These are phyloP conservation scores for Cherax quadricarinatus DNA, from an alignment of 1,140 invertebrate species.

Conservation along the genomic window DNA sequence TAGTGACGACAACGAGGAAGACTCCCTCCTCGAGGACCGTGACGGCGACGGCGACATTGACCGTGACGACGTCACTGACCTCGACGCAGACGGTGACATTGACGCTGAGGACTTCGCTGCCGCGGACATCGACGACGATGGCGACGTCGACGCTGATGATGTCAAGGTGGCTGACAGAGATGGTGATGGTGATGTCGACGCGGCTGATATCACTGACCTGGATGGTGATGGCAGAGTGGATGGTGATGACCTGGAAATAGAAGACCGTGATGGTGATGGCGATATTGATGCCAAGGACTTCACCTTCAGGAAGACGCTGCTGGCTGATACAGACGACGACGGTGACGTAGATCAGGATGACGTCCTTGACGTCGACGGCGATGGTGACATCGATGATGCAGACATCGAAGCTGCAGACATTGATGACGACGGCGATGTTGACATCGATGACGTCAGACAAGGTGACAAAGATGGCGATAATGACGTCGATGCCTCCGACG, in stretches of 20 bases:
- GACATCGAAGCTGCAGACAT: conserved; percentile 65
- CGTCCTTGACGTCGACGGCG: conserved; percentile 57
- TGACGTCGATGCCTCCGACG: conserved; percentile 53
- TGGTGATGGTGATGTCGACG: conserved; percentile 60
- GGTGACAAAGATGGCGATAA: conserved; percentile 63
- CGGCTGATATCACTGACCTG: conserved; percentile 57
- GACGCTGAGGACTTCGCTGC: conserved; percentile 55
- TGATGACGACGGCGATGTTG: conserved; percentile 71
- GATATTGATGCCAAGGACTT: conserved; percentile 67
- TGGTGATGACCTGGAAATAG: conserved; percentile 29
- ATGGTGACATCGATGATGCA: conserved; percentile 63
- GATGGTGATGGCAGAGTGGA: conserved; percentile 65
- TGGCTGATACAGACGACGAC: conserved; percentile 67
- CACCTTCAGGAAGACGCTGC: conserved; percentile 24
- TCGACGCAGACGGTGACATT: conserved; percentile 61
- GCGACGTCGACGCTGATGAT: conserved; percentile 68
- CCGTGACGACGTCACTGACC: conserved; percentile 28
- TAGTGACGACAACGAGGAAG: conserved; percentile 48
- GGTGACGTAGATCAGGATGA: conserved; percentile 68
- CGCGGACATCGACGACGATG: conserved; percentile 70
- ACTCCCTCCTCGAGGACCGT: conserved; percentile 39
- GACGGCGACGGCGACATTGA: conserved; percentile 69
- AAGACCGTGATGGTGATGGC: conserved; percentile 65
- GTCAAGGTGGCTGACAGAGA: conserved; percentile 53
- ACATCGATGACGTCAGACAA: conserved; percentile 50